Conservation (phyloP, 2,888 invertebrate genomes). For the Masnerella sp. region DNA sequence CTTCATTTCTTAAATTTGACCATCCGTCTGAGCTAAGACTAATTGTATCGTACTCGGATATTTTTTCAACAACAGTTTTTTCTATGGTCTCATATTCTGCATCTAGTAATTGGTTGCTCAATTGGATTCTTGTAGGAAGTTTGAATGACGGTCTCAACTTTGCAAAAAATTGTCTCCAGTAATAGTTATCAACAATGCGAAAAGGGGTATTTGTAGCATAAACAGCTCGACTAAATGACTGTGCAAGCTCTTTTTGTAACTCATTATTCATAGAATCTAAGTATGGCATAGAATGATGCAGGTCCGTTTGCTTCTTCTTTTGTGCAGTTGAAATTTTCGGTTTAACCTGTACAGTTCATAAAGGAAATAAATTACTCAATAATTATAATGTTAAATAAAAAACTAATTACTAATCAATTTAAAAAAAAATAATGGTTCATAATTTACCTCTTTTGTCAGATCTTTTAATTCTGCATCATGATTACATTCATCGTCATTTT, state of each 20-base stretch:
- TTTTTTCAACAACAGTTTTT: conserved; percentile 15
- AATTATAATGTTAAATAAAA: no score
- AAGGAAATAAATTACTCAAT: no score
- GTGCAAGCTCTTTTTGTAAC: not conserved
- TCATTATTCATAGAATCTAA: conserved; percentile 15
- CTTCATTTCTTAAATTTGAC: conserved; percentile 33
- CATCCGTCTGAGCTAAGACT: conserved; percentile 23
- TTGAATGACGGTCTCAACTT: conserved; percentile 13
- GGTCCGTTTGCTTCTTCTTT: not conserved
- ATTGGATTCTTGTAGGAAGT: conserved; percentile 1
- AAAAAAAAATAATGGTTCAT: not conserved
- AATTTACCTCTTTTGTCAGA: not conserved
- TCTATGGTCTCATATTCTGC: conserved; percentile 10
- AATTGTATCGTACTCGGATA: conserved; percentile 8
- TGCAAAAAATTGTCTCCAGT: conserved; percentile 22
- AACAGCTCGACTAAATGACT: conserved; percentile 21
- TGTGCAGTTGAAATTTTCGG: not conserved
- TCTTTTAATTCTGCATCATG: not conserved
- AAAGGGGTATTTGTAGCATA: conserved; percentile 18
- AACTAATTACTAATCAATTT: not conserved
- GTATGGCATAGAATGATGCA: conserved; percentile 1
- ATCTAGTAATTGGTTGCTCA: conserved; percentile 4
- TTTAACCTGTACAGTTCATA: no score
- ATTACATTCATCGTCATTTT: not conserved
- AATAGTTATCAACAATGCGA: conserved; percentile 19